Conservation (phyloP, 2,797 vertebrate species). For the Caiman crocodilus region DNA sequence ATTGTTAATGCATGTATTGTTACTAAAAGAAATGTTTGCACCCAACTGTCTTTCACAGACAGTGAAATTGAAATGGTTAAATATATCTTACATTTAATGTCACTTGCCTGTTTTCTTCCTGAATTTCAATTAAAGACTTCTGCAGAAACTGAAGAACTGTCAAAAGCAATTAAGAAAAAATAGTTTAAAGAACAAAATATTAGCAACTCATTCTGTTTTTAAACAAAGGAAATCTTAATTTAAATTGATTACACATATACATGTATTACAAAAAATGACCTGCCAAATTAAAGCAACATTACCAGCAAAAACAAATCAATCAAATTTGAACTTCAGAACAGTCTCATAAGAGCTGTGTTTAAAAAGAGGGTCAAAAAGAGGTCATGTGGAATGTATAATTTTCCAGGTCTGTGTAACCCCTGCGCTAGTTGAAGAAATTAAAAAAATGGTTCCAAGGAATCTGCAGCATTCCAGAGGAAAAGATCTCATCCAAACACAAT, state of each 20-base stretch:
- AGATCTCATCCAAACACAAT: not conserved
- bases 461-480: not conserved
- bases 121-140: slow-evolving; percentile 84
- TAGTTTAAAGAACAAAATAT: slow-evolving; percentile 1
- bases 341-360: not conserved
- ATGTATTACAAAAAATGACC: not conserved
- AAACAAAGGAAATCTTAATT: no score
- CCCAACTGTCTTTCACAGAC: not conserved
- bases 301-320: not conserved
- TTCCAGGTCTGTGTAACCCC: not conserved
- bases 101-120: slow-evolving; percentile 90
- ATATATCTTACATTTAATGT: not conserved
- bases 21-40: not conserved
- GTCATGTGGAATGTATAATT: not conserved
- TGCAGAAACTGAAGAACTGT: slow-evolving; percentile 91
- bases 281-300: not conserved
- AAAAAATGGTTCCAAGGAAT: not conserved
- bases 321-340: not conserved
- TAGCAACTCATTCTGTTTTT: no score
- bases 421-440: not conserved
- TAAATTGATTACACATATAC: no score
- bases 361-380: not conserved
- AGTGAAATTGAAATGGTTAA: not conserved
- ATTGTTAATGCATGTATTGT: not conserved
- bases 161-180: slow-evolving; percentile 50